Percentiles rank a stretch among this genome's conserved stretches.
Evolutionary conservation across 1,140 invertebrate species (phyloP).

Genomic region (Diorhabda elongata): DNA sequence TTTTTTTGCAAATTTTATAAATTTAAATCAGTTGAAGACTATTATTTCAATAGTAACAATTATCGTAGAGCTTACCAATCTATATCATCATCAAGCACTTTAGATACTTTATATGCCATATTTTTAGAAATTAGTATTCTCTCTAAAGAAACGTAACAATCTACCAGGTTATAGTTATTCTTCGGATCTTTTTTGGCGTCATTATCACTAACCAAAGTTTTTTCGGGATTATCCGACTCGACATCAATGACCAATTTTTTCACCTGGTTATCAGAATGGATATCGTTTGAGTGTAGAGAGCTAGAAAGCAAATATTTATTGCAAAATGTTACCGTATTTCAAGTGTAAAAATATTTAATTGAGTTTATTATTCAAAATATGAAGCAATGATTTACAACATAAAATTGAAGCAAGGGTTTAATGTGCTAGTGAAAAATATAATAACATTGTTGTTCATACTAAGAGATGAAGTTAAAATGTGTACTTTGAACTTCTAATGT

Average conservation of each 20-base stretch:
- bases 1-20: background rate
- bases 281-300: background rate
- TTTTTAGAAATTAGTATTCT: background rate
- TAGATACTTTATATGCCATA: background rate
- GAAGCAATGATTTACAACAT: too few species aligned
- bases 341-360: too few species aligned
- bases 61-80: slow-evolving; percentile 5
- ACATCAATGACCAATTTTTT: too few species aligned
- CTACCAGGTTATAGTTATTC: background rate
- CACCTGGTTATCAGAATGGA: background rate
- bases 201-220: background rate
- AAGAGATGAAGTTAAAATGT: too few species aligned
- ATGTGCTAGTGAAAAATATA: too few species aligned
- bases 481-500: too few species aligned
- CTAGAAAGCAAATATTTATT: background rate
- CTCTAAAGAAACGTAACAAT: slow-evolving; percentile 5
- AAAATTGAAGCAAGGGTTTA: too few species aligned
- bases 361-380: too few species aligned
- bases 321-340: too few species aligned
- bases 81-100: slow-evolving; percentile 3
- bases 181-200: background rate
- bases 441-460: too few species aligned
- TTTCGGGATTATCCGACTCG: background rate
- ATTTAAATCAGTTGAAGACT: background rate
- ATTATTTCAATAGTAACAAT: background rate